A percentile compares a stretch with the other conserved stretches of the same genome.
Conservation (phyloP, 2,797 vertebrate species). For the Florisuga fusca region DNA sequence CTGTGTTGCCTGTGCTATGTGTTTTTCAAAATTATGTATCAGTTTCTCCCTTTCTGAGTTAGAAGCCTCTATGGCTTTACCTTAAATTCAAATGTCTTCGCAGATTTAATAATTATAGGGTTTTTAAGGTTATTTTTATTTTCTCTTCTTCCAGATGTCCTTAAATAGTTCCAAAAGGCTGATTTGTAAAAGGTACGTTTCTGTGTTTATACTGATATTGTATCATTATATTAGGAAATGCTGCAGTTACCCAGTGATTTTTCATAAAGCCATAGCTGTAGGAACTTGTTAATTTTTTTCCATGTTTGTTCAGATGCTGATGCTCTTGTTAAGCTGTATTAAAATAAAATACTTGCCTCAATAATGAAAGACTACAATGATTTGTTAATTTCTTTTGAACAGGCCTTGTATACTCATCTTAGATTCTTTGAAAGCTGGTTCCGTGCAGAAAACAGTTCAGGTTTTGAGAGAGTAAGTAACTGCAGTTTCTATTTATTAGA, state of each 20-base stretch:
- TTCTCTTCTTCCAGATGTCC: constrained; percentile 63
- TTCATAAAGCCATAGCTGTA: not conserved
- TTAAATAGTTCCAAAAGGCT: constrained; percentile 75
- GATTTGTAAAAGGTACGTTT: constrained; percentile 88
- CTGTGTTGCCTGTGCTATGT: fast-evolving
- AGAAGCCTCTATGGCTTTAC: not conserved
- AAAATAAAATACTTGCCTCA: not conserved
- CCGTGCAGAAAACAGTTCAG: constrained; percentile 90
- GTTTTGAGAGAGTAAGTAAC: constrained; percentile 93
- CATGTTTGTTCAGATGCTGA: not conserved
- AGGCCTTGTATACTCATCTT: constrained; percentile 97
- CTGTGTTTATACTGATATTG: not conserved
- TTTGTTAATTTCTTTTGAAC: constrained; percentile 45
- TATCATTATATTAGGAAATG: not conserved
- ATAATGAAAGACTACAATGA: not conserved
- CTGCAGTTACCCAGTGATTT: not conserved
- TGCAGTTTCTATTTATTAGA: not conserved
- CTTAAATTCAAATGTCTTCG: not conserved
- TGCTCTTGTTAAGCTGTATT: not conserved
- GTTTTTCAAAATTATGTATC: not conserved
- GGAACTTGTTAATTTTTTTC: not conserved
- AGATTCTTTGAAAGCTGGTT: constrained; percentile 93
- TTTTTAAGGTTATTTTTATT: constrained; percentile 35
- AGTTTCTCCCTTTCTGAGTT: not conserved
- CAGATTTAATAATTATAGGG: not conserved